Evolutionary conservation across 2,797 vertebrate genomes (phyloP).

Genomic region (Ctenopoma multispine): DNA sequence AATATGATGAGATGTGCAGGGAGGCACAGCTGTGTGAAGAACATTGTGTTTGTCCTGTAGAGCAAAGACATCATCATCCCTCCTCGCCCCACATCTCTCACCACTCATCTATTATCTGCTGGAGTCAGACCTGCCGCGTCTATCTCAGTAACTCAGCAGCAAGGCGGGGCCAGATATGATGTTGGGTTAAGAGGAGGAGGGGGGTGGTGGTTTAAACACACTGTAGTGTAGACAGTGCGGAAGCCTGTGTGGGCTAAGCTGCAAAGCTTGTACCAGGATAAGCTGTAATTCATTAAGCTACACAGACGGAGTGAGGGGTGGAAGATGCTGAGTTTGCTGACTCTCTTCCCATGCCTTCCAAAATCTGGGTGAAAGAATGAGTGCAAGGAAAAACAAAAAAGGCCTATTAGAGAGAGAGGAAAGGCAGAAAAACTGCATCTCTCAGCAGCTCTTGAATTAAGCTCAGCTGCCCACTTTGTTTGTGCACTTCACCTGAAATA

Average conservation of each 20-base stretch:
- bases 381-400: slow-evolving; percentile 59
- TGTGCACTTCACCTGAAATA: slow-evolving; percentile 58
- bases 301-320: slow-evolving; percentile 68
- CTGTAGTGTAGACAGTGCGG: slow-evolving; percentile 64
- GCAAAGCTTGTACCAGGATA: slow-evolving; percentile 79
- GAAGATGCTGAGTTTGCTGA: slow-evolving; percentile 83
- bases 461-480: slow-evolving; percentile 49
- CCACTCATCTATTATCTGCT: slow-evolving; percentile 62
- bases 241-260: slow-evolving; percentile 76
- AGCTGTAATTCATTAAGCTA: slow-evolving; percentile 84
- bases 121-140: slow-evolving; percentile 58
- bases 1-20: slow-evolving; percentile 40
- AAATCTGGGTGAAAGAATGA: slow-evolving; percentile 73
- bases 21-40: slow-evolving; percentile 46
- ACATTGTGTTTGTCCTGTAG: slow-evolving; percentile 22
- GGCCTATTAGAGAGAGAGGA: slow-evolving; percentile 31
- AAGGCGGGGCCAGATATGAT: slow-evolving; percentile 41
- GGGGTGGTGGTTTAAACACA: slow-evolving; percentile 43
- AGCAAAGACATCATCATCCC: slow-evolving; percentile 44
- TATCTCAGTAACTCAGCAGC: slow-evolving; percentile 58
- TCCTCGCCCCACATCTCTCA: slow-evolving; percentile 18
- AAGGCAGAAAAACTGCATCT: slow-evolving; percentile 44
- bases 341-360: slow-evolving; percentile 50
- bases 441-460: slow-evolving; percentile 62
- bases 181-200: slow-evolving; percentile 9